phyloP scores from a whole-genome alignment of 2,888 invertebrate genomes.

The Chamaedrilus cognettii region DNA sequence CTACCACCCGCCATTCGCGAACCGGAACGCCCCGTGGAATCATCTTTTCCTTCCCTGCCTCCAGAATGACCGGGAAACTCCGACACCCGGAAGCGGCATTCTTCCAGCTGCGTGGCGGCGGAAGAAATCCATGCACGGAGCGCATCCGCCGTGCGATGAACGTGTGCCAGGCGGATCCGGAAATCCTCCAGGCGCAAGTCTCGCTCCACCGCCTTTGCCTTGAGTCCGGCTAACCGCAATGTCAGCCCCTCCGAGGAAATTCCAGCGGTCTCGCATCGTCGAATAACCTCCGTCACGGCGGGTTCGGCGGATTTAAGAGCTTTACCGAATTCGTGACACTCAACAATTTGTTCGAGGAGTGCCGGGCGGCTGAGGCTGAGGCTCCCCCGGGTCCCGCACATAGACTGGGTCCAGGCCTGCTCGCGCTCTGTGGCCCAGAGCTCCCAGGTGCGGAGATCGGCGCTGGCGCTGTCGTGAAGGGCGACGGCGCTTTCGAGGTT shows the following conservation, averaged over 20 bases:
- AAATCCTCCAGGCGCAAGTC: constrained; percentile 3
- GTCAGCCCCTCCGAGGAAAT: neutral
- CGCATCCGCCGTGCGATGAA: neutral
- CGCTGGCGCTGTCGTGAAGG: neutral
- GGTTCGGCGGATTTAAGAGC: neutral
- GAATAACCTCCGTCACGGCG: neutral
- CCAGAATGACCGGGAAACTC: neutral
- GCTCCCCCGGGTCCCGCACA: neutral
- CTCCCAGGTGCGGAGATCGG: neutral
- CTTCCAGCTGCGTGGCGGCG: neutral
- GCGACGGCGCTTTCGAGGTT: neutral
- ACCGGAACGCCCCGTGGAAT: neutral
- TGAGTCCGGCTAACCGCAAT: neutral
- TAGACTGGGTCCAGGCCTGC: neutral
- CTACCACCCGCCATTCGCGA: neutral
- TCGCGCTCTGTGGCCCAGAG: neutral
- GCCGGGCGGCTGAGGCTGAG: neutral
- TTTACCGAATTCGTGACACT: neutral
- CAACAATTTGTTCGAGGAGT: neutral
- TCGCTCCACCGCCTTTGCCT: neutral
- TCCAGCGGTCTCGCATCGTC: neutral
- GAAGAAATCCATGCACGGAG: neutral
- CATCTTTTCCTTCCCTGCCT: neutral
- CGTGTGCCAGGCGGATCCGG: neutral
- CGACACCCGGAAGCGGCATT: neutral